phyloP scores from a whole-genome alignment of 2,888 invertebrate species.

The Rotaria macrura region DNA sequence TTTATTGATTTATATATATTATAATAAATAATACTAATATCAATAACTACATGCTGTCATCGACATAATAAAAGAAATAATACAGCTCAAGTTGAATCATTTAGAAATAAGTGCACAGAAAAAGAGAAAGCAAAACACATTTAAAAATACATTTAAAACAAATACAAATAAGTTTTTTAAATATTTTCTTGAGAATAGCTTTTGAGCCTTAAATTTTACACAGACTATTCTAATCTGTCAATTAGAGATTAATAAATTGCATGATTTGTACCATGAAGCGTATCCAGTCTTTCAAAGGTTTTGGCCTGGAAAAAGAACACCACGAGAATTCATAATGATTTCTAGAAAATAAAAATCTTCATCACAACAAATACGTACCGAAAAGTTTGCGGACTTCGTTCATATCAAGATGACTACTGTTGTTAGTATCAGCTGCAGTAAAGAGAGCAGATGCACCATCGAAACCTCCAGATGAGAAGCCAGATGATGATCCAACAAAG shows the following conservation, averaged over 20 bases:
- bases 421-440: not conserved
- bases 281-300: not conserved
- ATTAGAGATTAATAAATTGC: not conserved
- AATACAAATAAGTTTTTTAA: not conserved
- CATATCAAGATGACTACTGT: not conserved
- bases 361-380: not conserved
- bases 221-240: not conserved
- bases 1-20: too few species aligned
- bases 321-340: not conserved
- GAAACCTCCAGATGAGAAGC: not conserved
- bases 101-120: too few species aligned
- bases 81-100: too few species aligned
- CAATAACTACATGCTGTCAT: too few species aligned
- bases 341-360: not conserved
- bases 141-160: not conserved
- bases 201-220: not conserved
- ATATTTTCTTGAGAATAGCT: not conserved
- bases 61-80: too few species aligned
- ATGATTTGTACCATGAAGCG: not conserved
- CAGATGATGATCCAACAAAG: not conserved
- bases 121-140: not conserved
- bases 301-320: not conserved
- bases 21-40: too few species aligned
- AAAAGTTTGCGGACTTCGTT: not conserved
- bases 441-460: too few species aligned